Base-by-base conservation (phyloP, 2,888 invertebrate species). In the Drosophila neoperkinsi region DNA sequence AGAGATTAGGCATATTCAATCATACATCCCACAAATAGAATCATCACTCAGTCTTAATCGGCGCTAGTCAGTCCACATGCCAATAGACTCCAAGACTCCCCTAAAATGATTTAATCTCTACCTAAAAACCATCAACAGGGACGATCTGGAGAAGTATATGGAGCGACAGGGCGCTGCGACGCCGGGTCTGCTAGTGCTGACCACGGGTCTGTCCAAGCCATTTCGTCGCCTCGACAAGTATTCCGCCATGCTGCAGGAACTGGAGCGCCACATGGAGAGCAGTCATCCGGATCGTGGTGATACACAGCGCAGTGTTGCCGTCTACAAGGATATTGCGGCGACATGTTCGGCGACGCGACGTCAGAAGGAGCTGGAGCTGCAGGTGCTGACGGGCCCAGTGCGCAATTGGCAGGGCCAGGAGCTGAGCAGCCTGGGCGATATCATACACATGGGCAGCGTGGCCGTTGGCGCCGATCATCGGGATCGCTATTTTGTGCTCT, bases 221-320 rank as follows among this genome's bases (percentile, higher is more conserved):
- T 99, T 99, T 93, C 95, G 99, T 50, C 95, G 99, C 52, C 94
- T 99, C 70, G 98, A 99, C 90, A 98, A 98, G 93, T 99, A 99
- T 94, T 97, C 98, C 2, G 96, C 97, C 5, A 96, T 97, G 95
- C 94, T 99, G 59, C 98, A 99, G 93, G 99, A 99, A 92, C 94
- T 99, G 73, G 99, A 99, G 84, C 94, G 99, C 71, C 99, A 99
- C 92, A 97, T 99, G 63, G 98, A 98, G 93, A 98, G 98, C 93
- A 97, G 96, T 80, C 99, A 99, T 93, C 96, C 97, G 0, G 99
- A 99, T 93, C 95, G 99, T 79, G 99, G 99, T 1, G 99, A 99
- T 92, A 98, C 99, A 0, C 99, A 99, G 93, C 95, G 99, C 79
- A 98, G 99, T 51, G 97, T 98, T 76, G 96, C 96, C 81, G 97